Percentiles rank a stretch among this genome's conserved stretches.
Evolutionary conservation across 2,888 invertebrate genomes (phyloP).

Genomic region (Drosophila nigricruria): DNA sequence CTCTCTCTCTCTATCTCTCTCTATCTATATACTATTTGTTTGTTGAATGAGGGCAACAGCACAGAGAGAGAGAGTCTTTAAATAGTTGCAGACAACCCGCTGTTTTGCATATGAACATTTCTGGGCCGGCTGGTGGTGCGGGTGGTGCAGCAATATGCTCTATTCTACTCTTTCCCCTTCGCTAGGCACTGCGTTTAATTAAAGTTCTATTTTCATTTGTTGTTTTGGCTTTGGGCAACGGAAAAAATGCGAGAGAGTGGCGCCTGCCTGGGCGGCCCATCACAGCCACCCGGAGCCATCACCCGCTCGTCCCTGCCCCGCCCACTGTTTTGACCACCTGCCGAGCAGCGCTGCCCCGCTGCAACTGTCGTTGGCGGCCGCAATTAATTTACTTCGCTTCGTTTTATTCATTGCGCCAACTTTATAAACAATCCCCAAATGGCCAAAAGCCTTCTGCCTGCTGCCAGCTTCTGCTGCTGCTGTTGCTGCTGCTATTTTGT

Average conservation of each 20-base stretch:
- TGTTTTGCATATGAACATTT: constrained; percentile 50
- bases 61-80: constrained; percentile 51
- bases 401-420: constrained; percentile 43
- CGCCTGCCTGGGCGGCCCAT: constrained; percentile 52
- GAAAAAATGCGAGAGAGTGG: constrained; percentile 46
- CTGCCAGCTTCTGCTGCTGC: constrained; percentile 12
- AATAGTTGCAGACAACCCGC: constrained; percentile 65
- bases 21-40: neutral
- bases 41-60: constrained; percentile 57
- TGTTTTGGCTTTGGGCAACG: constrained; percentile 51
- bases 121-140: constrained; percentile 1
- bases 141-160: constrained; percentile 47
- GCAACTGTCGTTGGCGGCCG: constrained; percentile 64
- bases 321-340: constrained; percentile 59
- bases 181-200: constrained; percentile 60
- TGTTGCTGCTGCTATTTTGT: constrained; percentile 45
- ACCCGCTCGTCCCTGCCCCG: neutral
- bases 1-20: neutral
- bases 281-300: constrained; percentile 1
- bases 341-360: constrained; percentile 34
- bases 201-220: constrained; percentile 77
- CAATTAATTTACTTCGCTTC: constrained; percentile 69
- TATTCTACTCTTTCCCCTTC: constrained; percentile 34
- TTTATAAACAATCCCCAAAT: constrained; percentile 60
- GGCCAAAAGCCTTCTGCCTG: constrained; percentile 22